phyloP scores from a whole-genome alignment of 2,113 vertebrate genomes.

The Herpetotheres cachinnans region DNA sequence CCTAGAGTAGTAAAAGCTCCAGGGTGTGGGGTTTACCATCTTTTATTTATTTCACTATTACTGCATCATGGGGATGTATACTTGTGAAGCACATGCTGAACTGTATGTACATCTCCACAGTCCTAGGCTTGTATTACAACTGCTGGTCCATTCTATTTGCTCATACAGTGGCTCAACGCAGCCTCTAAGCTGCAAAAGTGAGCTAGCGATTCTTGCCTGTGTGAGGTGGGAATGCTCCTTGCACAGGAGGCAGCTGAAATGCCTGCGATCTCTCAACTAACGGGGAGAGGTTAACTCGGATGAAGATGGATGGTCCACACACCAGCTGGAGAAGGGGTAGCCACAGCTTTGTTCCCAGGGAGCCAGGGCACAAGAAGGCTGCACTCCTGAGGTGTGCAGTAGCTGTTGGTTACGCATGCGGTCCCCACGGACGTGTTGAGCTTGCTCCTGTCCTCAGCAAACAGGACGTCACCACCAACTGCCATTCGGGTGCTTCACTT shows the following conservation, averaged over 20 bases:
- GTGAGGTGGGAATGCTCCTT: neutral
- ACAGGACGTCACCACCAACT: conserved; percentile 37
- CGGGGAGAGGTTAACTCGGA: neutral
- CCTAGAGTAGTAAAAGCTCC: neutral
- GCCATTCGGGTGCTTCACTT: neutral
- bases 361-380: neutral
- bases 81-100: neutral
- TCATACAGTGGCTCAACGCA: neutral
- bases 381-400: neutral
- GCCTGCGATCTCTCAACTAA: neutral
- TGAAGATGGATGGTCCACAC: neutral
- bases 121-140: neutral
- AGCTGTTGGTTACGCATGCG: accelerated
- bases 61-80: neutral
- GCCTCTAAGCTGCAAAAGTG: neutral
- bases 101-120: neutral
- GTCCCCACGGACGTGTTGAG: neutral
- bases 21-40: neutral
- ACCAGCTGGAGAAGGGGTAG: neutral
- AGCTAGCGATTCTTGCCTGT: neutral
- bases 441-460: neutral
- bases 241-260: neutral
- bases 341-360: neutral
- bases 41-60: neutral
- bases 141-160: neutral